phyloP scores from a whole-genome alignment of 2,113 vertebrate genomes.

The Microcebus murinus region DNA sequence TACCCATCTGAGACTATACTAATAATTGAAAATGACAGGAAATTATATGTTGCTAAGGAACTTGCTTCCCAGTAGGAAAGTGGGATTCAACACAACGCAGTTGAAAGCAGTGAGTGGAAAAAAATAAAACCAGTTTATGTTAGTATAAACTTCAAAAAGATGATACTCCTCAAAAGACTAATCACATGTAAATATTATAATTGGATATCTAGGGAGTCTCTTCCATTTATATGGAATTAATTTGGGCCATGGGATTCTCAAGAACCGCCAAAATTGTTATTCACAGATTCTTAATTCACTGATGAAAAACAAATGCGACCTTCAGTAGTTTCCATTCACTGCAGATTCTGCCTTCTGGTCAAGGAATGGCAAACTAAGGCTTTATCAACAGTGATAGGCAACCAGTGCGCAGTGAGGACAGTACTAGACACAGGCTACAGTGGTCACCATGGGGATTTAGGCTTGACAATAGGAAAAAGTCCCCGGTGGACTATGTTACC shows the following conservation, averaged over 20 bases:
- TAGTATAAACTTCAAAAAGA: slow-evolving; percentile 61
- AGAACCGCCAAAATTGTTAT: slow-evolving; percentile 21
- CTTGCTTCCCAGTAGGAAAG: slow-evolving; percentile 58
- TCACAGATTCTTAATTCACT: slow-evolving; percentile 40
- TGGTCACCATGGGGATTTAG: neutral
- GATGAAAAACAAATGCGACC: neutral
- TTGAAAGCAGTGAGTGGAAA: neutral
- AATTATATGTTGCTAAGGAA: slow-evolving; percentile 72
- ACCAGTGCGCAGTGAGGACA: neutral
- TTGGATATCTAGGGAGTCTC: slow-evolving; percentile 21
- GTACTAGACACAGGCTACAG: neutral
- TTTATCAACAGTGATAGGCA: neutral
- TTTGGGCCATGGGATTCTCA: slow-evolving; percentile 26
- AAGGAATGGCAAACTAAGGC: neutral
- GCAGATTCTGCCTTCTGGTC: neutral
- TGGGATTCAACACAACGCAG: neutral
- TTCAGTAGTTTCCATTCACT: neutral
- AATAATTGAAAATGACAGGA: slow-evolving; percentile 74
- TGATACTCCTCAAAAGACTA: slow-evolving; percentile 16
- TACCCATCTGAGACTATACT: slow-evolving; percentile 65
- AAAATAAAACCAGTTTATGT: slow-evolving; percentile 43
- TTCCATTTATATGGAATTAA: neutral
- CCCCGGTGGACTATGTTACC: neutral
- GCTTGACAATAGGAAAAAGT: neutral
- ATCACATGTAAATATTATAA: slow-evolving; percentile 53